Conservation (phyloP, 1,140 invertebrate genomes). For the Apis cerana region DNA sequence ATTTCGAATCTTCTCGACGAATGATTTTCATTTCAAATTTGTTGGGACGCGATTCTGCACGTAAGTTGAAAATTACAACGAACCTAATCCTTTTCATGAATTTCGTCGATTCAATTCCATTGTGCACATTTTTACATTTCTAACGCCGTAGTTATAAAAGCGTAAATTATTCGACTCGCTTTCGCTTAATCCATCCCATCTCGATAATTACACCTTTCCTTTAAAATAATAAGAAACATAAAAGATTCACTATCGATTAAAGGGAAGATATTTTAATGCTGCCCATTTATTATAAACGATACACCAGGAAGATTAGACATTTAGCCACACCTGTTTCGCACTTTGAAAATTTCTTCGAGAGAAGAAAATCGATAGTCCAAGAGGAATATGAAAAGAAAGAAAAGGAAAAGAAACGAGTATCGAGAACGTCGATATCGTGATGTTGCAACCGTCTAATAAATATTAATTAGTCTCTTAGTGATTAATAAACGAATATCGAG, state of each 20-base stretch:
- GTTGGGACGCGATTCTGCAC: no score
- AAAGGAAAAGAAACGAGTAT: not conserved
- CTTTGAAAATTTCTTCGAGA: not conserved
- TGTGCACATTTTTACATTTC: not conserved
- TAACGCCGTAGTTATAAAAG: not conserved
- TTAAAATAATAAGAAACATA: not conserved
- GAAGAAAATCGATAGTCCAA: not conserved
- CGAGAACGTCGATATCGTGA: not conserved
- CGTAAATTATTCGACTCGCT: conserved; percentile 12
- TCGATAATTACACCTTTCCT: not conserved
- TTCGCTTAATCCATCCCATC: conserved; percentile 1
- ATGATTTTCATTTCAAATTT: no score
- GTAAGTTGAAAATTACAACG: no score
- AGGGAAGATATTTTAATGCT: not conserved
- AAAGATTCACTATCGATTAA: not conserved
- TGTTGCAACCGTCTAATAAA: not conserved
- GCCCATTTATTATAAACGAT: not conserved
- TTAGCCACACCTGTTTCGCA: not conserved
- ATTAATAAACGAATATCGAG: not conserved
- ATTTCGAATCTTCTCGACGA: no score
- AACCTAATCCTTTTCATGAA: not conserved
- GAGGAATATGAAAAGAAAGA: no score
- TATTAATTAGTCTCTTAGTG: not conserved
- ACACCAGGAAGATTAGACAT: not conserved
- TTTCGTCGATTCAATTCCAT: not conserved